phyloP scores from a whole-genome alignment of 2,797 vertebrate genomes.

The Pangasius mekongensis region DNA sequence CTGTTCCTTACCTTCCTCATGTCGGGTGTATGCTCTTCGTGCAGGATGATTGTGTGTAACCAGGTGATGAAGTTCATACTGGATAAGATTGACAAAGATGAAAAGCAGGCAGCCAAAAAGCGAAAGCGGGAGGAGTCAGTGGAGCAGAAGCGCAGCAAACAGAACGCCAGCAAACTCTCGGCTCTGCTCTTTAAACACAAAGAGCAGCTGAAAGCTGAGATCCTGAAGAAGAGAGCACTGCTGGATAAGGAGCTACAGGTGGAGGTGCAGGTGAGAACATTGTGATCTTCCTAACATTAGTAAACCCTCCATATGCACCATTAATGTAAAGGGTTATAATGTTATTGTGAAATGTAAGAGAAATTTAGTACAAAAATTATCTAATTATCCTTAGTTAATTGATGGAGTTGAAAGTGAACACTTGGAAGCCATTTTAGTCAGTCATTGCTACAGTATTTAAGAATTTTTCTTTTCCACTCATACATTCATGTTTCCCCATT shows the following conservation, averaged over 20 bases:
- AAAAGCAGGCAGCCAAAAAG: conserved; percentile 97
- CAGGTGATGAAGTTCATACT: conserved; percentile 99
- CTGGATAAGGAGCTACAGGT: conserved; percentile 97
- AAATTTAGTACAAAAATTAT: neutral
- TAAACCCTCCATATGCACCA: neutral
- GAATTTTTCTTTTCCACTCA: neutral
- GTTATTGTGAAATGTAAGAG: neutral
- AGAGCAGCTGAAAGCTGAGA: conserved; percentile 95
- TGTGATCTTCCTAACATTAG: neutral
- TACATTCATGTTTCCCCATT: neutral
- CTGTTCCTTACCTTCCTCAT: neutral
- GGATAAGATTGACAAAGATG: conserved; percentile 98
- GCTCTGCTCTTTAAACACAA: conserved; percentile 98
- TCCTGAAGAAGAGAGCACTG: conserved; percentile 94
- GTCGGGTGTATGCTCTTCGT: conserved; percentile 40
- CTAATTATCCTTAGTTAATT: neutral
- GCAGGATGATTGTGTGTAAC: conserved; percentile 98
- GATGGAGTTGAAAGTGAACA: neutral
- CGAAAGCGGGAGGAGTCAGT: conserved; percentile 94
- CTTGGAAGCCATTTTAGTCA: neutral
- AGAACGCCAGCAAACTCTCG: conserved; percentile 93
- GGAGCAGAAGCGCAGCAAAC: conserved; percentile 94
- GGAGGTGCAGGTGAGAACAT: conserved; percentile 88
- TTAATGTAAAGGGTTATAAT: neutral
- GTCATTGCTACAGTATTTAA: neutral